Evolutionary conservation across 2,797 vertebrate species (phyloP), one percentile per base, ranked within the genome.

Genomic region (Menidia menidia): DNA sequence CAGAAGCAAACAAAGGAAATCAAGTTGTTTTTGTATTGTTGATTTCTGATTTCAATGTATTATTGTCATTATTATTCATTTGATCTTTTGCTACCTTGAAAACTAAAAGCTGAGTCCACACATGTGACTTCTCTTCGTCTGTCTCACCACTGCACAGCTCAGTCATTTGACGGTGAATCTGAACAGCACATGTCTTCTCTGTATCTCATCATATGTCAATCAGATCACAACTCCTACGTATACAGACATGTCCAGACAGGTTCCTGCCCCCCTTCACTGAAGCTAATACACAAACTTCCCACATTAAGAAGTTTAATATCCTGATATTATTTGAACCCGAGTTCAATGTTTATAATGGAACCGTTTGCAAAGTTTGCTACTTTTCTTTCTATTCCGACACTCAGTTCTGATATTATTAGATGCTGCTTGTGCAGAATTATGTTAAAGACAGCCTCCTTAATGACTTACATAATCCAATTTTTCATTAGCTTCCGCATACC

Each of bases 231-330:
- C 45, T 64, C 35, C 52, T 45, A 53, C 25, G 25, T 73, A 42
- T 48, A 74, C 74, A 57, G 42, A 55, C 83, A 77, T 75, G 85
- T 64, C 76, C 57, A 71, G 80, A 73, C 89, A 80, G n/a, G 73
- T 64, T 80, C 64, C 77, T 71, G 60, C 50, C 30, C 71, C 16
- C 35, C 13, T 33, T 64, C 51, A 68, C n/a, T 64, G 15, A 59
- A 32, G 25, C 73, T 57, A 60, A 47, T 39, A 18, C 10, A 33
- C 41, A 77, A 15, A 67, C 4, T 51, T 19, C 19, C 47, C 47
- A 5, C 2, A 30, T 30, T 25, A 12, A 39, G 35, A 7, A 39
- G 35, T 39, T 10, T 39, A 6, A 39, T 39, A 39, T 39, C 35
- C 7, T 39, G 4, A 39, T 39, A 30, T 31, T 10, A 10, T 4